A percentile compares a stretch with the other conserved stretches of the same genome.
Conservation (phyloP, 2,113 vertebrate genomes). For the Scopus umbretta region DNA sequence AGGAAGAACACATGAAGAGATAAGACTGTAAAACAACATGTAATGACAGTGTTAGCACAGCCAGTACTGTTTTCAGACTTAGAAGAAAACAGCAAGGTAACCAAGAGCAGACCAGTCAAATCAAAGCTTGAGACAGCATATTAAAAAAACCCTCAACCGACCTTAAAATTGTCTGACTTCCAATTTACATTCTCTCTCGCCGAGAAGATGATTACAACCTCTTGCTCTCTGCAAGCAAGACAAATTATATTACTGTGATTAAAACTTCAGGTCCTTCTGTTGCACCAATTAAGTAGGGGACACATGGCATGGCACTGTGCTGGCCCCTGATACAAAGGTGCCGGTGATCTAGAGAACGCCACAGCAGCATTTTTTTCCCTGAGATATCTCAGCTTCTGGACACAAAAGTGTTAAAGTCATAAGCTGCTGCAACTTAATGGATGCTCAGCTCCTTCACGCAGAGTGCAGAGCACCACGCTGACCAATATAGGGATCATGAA, state of each 20-base stretch:
- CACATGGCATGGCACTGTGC: neutral
- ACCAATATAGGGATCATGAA: neutral
- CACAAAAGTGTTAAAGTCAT: neutral
- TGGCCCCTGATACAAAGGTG: neutral
- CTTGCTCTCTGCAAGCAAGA: neutral
- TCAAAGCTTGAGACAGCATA: neutral
- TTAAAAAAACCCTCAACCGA: neutral
- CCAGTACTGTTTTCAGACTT: neutral
- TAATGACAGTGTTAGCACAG: neutral
- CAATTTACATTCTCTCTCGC: neutral
- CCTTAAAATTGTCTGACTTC: neutral
- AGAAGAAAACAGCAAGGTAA: conserved; percentile 6
- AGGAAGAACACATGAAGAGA: neutral
- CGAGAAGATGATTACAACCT: neutral
- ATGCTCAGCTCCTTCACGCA: neutral
- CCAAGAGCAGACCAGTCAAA: neutral
- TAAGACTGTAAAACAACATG: neutral
- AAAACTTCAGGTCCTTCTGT: neutral
- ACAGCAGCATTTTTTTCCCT: neutral
- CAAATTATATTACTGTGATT: neutral
- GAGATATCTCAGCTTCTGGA: neutral
- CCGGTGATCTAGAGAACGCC: rapidly evolving
- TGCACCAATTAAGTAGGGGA: neutral
- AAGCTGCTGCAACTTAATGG: neutral
- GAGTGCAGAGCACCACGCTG: neutral